These are phyloP conservation scores for Athripsodes cinereus DNA, from an alignment of 2,888 invertebrate species.

Conservation along the genomic window DNA sequence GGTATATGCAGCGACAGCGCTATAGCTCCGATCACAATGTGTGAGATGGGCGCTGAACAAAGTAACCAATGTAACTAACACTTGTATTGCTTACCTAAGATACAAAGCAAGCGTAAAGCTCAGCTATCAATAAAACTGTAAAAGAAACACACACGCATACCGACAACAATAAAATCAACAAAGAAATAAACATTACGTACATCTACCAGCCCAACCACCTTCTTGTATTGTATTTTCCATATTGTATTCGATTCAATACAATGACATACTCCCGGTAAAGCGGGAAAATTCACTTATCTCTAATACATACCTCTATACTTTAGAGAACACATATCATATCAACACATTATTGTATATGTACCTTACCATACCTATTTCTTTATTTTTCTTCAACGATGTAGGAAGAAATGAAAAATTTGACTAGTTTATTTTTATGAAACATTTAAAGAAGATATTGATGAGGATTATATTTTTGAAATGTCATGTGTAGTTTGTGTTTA, in stretches of 20 bases:
- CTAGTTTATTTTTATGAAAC: too few species aligned
- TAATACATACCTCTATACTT: too few species aligned
- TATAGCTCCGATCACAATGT: constrained; percentile 5
- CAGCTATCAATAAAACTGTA: constrained; percentile 1
- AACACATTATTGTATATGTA: too few species aligned
- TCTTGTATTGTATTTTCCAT: neutral
- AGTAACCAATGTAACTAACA: neutral
- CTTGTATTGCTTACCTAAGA: constrained; percentile 1
- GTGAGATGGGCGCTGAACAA: constrained; percentile 11
- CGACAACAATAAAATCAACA: neutral
- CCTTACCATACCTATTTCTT: too few species aligned
- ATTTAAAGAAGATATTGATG: too few species aligned
- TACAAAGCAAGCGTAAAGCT: constrained; percentile 5
- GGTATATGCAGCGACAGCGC: neutral
- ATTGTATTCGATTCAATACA: neutral
- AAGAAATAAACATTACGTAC: neutral
- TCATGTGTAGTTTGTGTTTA: too few species aligned
- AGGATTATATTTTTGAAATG: too few species aligned
- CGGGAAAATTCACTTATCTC: neutral
- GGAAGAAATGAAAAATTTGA: too few species aligned
- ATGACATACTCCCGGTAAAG: neutral
- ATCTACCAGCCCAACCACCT: neutral
- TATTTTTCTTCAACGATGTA: too few species aligned
- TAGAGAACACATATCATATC: too few species aligned
- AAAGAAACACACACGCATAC: neutral